A percentile compares a stretch with the other conserved stretches of the same genome.
phyloP scores from a whole-genome alignment of 2,113 vertebrate species.

The Podarcis raffonei region DNA sequence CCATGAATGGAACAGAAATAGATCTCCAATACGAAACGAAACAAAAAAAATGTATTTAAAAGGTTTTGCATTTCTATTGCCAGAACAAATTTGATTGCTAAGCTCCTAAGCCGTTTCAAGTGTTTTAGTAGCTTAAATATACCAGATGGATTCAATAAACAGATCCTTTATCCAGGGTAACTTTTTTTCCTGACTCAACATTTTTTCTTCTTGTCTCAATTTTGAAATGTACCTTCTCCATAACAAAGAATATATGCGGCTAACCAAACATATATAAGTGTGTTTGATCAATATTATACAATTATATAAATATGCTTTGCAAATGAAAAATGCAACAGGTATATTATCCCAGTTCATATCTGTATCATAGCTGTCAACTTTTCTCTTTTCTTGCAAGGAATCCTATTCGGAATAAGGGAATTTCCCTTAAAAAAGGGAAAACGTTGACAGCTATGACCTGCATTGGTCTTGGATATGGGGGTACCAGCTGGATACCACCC shows the following conservation, averaged over 20 bases:
- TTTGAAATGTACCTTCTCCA: neutral
- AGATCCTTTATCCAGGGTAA: neutral
- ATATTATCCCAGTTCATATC: too few relatives aligned
- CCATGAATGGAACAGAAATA: constrained; percentile 5
- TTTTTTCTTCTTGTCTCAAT: neutral
- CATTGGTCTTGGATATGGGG: too few relatives aligned
- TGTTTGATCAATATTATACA: neutral
- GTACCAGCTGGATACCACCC: too few relatives aligned
- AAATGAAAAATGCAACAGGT: neutral
- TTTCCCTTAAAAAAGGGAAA: too few relatives aligned
- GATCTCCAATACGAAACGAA: neutral
- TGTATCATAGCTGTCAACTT: too few relatives aligned
- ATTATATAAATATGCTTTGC: neutral
- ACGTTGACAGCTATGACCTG: too few relatives aligned
- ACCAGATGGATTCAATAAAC: constrained; percentile 15
- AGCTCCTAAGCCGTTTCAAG: constrained; percentile 3
- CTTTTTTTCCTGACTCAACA: neutral
- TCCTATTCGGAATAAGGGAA: too few relatives aligned
- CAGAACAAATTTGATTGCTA: constrained; percentile 13
- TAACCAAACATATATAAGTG: neutral
- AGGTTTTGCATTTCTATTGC: constrained; percentile 1
- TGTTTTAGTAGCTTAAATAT: constrained; percentile 2
- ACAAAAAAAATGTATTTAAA: neutral
- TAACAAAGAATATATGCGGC: too few relatives aligned
- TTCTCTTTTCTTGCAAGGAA: too few relatives aligned